Evolutionary conservation across 2,113 vertebrate species (phyloP).

Genomic region (Hystrix brachyura): DNA sequence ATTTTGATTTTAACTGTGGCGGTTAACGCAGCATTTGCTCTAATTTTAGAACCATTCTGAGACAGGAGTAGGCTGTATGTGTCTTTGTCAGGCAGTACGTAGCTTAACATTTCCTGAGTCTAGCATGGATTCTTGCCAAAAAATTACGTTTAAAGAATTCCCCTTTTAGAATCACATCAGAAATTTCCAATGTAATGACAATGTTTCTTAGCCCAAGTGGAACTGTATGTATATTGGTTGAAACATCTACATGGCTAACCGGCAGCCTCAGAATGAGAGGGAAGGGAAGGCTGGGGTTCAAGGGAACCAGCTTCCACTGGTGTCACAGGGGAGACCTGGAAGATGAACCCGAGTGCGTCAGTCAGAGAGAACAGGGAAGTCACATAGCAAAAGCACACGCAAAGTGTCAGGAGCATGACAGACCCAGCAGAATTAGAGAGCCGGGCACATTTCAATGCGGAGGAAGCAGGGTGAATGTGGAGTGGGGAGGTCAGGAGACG

Average conservation of each 20-base stretch:
- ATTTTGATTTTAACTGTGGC: constrained; percentile 50
- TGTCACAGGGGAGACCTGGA: not conserved
- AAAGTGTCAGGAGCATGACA: not conserved
- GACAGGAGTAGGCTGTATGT: not conserved
- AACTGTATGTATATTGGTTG: not conserved
- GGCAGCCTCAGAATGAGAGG: not conserved
- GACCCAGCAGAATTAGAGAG: not conserved
- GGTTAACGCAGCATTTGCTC: not conserved
- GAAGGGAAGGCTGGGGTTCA: not conserved
- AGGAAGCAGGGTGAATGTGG: rapidly evolving
- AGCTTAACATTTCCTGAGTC: constrained; percentile 2
- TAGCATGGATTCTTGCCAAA: not conserved
- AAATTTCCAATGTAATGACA: not conserved
- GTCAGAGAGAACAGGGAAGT: not conserved
- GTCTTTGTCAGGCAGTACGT: constrained; percentile 43
- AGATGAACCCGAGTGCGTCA: not conserved
- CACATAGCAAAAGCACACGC: not conserved
- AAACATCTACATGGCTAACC: not conserved
- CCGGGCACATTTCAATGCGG: not conserved
- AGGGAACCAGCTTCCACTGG: not conserved
- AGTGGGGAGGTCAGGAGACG: not conserved
- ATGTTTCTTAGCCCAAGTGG: not conserved
- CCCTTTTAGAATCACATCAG: not conserved
- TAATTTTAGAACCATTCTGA: constrained; percentile 54
- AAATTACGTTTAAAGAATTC: not conserved